Percentiles rank a stretch among this genome's conserved stretches.
Conservation (phyloP, 2,888 invertebrate species). For the Heliconius ethilla region DNA sequence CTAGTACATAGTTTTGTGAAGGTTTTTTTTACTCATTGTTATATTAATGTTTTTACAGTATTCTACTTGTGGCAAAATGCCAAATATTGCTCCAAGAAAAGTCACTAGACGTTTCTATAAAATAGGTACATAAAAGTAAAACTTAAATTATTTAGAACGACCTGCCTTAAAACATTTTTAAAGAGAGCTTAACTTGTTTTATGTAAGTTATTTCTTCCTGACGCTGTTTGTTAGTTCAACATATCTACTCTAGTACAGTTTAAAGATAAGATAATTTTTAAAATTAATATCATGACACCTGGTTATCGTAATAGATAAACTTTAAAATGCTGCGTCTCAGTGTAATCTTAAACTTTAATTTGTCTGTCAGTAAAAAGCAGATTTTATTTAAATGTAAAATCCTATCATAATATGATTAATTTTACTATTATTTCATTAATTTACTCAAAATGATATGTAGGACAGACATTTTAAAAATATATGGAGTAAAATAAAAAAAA, state of each 20-base stretch:
- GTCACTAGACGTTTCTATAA: slow-evolving; percentile 43
- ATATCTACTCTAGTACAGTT: slow-evolving; percentile 60
- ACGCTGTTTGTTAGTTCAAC: slow-evolving; percentile 58
- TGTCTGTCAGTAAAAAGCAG: slow-evolving; percentile 56
- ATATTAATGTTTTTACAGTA: slow-evolving; percentile 39
- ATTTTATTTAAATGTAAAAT: slow-evolving; percentile 53
- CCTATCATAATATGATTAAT: slow-evolving; percentile 66
- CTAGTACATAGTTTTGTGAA: slow-evolving; percentile 32
- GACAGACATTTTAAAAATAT: background rate
- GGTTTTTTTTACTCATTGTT: slow-evolving; percentile 32
- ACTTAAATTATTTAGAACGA: slow-evolving; percentile 33
- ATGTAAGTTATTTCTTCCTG: slow-evolving; percentile 26
- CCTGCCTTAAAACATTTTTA: slow-evolving; percentile 27
- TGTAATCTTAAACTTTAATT: slow-evolving; percentile 62
- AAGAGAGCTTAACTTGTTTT: slow-evolving; percentile 20
- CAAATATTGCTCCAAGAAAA: slow-evolving; percentile 49
- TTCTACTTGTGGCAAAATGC: slow-evolving; percentile 48
- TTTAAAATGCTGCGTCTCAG: slow-evolving; percentile 56
- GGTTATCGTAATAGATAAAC: slow-evolving; percentile 65
- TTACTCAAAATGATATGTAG: background rate
- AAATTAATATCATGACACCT: slow-evolving; percentile 65
- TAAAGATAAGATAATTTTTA: slow-evolving; percentile 72
- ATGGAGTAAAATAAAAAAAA: background rate
- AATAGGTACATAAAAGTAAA: slow-evolving; percentile 27
- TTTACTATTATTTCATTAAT: background rate